phyloP scores from a whole-genome alignment of 2,113 vertebrate genomes.

The Sclerurus mexicanus region DNA sequence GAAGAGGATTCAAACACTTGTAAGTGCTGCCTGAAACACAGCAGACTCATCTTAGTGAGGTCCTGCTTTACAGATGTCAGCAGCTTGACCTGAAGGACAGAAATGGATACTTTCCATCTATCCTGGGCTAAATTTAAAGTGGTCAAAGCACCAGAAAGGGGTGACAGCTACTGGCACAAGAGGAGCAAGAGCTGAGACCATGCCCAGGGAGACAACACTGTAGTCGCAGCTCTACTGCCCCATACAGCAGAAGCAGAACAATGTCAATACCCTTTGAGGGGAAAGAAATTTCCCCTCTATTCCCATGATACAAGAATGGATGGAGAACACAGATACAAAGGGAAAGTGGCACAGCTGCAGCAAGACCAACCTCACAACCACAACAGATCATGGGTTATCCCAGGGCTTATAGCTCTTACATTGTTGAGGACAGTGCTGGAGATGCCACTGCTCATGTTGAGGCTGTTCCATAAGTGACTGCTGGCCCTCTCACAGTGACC shows the following conservation, averaged over 20 bases:
- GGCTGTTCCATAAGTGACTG: constrained; percentile 85
- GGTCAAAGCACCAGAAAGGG: background rate
- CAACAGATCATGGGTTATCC: background rate
- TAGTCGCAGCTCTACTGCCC: background rate
- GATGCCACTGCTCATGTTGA: constrained; percentile 76
- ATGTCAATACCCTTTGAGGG: background rate
- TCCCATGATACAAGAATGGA: background rate
- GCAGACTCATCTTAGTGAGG: background rate
- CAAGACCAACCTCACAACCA: background rate
- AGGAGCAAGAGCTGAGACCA: rapidly evolving
- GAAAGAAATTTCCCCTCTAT: background rate
- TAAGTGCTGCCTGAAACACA: background rate
- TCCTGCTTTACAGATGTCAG: background rate
- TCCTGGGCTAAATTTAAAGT: background rate
- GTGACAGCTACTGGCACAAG: background rate
- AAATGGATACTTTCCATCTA: background rate
- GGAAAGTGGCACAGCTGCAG: background rate
- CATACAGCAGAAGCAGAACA: background rate
- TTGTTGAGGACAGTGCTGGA: constrained; percentile 83
- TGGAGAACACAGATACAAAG: background rate
- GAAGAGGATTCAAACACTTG: background rate
- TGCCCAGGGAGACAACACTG: rapidly evolving
- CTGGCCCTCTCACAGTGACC: constrained; percentile 90
- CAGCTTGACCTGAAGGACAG: background rate
- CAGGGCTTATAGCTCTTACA: constrained; percentile 63